Evolutionary conservation across 2,113 vertebrate species (phyloP).

Genomic region (Catharus bicknelli): DNA sequence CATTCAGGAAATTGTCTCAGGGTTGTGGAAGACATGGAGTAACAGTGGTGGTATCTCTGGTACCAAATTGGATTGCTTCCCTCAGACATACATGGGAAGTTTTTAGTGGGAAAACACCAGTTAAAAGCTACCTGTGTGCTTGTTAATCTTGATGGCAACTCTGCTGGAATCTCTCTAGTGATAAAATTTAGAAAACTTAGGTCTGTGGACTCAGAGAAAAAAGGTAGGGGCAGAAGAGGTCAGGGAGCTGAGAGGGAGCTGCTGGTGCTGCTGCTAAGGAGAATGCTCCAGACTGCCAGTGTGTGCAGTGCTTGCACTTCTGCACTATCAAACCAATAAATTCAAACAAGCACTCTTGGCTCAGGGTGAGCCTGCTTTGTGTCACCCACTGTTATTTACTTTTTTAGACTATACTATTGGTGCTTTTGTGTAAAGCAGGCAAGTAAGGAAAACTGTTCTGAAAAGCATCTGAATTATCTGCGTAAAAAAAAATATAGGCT

Average conservation of each 20-base stretch:
- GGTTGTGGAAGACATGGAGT: not conserved
- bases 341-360: not conserved
- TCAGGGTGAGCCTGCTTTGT: not conserved
- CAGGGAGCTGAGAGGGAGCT: not conserved
- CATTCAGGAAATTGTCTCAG: fast-evolving
- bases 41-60: not conserved
- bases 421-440: not conserved
- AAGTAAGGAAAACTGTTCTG: not conserved
- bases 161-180: not conserved
- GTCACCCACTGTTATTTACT: not conserved
- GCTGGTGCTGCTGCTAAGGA: not conserved
- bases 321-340: not conserved
- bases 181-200: not conserved
- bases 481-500: not conserved
- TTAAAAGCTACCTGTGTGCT: not conserved
- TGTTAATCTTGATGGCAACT: not conserved
- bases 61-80: not conserved
- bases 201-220: not conserved
- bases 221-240: not conserved
- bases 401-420: conserved; percentile 2
- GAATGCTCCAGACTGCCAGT: not conserved
- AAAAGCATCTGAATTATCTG: not conserved
- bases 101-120: not conserved
- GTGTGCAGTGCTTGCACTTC: not conserved
- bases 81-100: not conserved